A percentile compares a stretch with the other conserved stretches of the same genome.
These are phyloP conservation scores for human DNA, from an alignment of 2,113 vertebrate genomes.

Conservation along the genomic window GRCh38 chr5:109178501-109179000, in stretches of 20 bases:
- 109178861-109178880: neutral
- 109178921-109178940: neutral
- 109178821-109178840: neutral
- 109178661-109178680: neutral
- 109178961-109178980: neutral
- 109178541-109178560: neutral
- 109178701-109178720: neutral
- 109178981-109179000: conserved; percentile 11
- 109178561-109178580: neutral
- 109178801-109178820: neutral
- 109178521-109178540: neutral
- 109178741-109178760: neutral
- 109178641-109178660: neutral
- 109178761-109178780: conserved; percentile 20
- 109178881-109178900: neutral
- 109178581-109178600: neutral
- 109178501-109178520: neutral
- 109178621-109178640: neutral
- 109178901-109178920: neutral
- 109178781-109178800: neutral
- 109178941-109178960: neutral
- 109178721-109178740: neutral
- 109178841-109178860: neutral
- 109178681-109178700: neutral
- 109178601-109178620: neutral